Evolutionary conservation across 2,888 invertebrate genomes (phyloP).

Genomic region (Conops quadrifasciatus): DNA sequence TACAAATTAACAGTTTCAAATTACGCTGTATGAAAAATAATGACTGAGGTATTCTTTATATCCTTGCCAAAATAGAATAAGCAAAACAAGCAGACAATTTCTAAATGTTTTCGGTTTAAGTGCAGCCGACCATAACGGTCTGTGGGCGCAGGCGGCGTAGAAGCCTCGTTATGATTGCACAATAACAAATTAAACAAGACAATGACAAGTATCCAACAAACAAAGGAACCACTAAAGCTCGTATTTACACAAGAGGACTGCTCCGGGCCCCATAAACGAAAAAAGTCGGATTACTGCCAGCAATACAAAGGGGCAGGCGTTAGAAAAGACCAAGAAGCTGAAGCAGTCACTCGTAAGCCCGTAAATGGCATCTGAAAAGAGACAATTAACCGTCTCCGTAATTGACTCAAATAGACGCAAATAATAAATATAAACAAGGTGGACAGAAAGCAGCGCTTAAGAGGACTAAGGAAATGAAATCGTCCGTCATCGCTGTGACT

Average conservation of each 20-base stretch:
- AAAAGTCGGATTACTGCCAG: slow-evolving; percentile 21
- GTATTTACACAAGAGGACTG: slow-evolving; percentile 20
- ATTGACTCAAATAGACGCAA: slow-evolving; percentile 61
- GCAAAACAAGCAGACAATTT: not conserved
- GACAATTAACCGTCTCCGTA: slow-evolving; percentile 61
- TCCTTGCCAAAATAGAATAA: not conserved
- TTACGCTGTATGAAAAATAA: not conserved
- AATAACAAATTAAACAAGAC: slow-evolving; percentile 32
- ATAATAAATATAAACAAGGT: slow-evolving; percentile 44
- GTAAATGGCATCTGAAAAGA: slow-evolving; percentile 42
- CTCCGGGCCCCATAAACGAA: slow-evolving; percentile 11
- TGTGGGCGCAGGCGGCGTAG: not conserved
- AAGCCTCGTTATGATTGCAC: not conserved
- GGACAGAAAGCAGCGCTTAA: not conserved
- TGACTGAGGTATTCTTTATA: too few relatives aligned
- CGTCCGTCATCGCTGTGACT: slow-evolving; percentile 13
- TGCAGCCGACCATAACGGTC: not conserved
- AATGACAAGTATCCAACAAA: slow-evolving; percentile 22
- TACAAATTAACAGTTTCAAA: slow-evolving; percentile 21
- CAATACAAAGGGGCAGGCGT: slow-evolving; percentile 19
- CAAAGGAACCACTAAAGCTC: slow-evolving; percentile 25
- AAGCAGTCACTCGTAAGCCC: slow-evolving; percentile 1
- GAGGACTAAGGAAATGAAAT: slow-evolving; percentile 1
- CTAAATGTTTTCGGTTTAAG: not conserved
- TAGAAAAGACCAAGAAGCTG: slow-evolving; percentile 20